phyloP scores from a whole-genome alignment of 2,797 vertebrate species.

The Clamator glandarius region DNA sequence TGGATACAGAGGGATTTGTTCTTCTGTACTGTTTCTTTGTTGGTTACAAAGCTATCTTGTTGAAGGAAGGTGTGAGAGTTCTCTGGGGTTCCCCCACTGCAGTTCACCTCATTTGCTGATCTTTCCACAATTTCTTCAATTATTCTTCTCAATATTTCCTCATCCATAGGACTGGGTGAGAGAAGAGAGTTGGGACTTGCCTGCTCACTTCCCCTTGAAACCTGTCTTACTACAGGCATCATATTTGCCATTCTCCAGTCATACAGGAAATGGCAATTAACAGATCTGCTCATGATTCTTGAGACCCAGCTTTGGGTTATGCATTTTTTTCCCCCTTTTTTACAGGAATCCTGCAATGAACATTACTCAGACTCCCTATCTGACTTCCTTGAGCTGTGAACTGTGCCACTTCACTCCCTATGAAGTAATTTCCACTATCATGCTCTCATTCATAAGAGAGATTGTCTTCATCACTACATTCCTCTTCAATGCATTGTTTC shows the following conservation, averaged over 20 bases:
- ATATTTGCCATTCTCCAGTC: not conserved
- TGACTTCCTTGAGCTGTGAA: not conserved
- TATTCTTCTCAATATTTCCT: not conserved
- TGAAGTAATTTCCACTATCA: not conserved
- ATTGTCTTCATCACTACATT: not conserved
- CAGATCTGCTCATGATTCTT: not conserved
- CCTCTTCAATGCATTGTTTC: not conserved
- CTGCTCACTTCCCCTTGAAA: not conserved
- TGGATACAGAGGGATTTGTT: not conserved
- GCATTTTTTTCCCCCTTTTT: rapidly evolving
- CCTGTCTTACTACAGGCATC: not conserved
- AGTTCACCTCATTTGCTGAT: not conserved
- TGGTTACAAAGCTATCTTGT: not conserved
- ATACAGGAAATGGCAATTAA: not conserved
- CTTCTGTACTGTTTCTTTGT: not conserved
- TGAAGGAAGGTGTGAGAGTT: not conserved
- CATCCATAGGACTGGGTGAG: not conserved
- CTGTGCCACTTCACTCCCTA: not conserved
- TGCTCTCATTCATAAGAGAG: not conserved
- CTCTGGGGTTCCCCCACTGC: not conserved
- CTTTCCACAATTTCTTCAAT: not conserved
- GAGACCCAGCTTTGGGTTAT: rapidly evolving
- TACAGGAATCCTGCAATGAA: not conserved
- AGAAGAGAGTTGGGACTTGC: not conserved
- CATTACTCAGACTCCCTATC: not conserved